phyloP scores from a whole-genome alignment of 2,797 vertebrate genomes.

The Crocidura indochinensis region DNA sequence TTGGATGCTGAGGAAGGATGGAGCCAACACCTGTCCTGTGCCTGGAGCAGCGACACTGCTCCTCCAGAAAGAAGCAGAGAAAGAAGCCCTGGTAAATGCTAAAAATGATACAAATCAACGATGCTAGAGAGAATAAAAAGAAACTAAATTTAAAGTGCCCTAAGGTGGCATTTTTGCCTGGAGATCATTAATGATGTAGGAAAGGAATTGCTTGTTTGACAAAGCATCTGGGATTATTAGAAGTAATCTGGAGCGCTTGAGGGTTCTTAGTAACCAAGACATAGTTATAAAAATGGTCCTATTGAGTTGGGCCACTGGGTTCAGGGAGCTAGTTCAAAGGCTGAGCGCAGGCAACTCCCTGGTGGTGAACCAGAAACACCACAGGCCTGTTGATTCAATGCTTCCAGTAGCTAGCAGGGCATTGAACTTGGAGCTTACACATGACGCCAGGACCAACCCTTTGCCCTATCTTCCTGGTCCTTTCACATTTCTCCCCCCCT shows the following conservation, averaged over 20 bases:
- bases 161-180: conserved; percentile 6
- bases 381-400: too few relatives aligned
- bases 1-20: not conserved
- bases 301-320: not conserved
- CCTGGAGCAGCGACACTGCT: not conserved
- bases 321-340: too few relatives aligned
- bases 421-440: too few relatives aligned
- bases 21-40: not conserved
- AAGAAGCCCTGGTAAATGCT: not conserved
- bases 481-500: too few relatives aligned
- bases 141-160: not conserved
- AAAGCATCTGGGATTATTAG: not conserved
- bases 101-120: conserved; percentile 2
- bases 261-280: not conserved
- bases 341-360: too few relatives aligned
- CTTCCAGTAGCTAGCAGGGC: too few relatives aligned
- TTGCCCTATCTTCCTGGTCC: too few relatives aligned
- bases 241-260: not conserved
- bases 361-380: too few relatives aligned
- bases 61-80: too few relatives aligned
- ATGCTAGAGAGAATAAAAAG: not conserved
- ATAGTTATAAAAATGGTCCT: not conserved
- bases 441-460: too few relatives aligned
- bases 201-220: not conserved
- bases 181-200: not conserved